phyloP scores from a whole-genome alignment of 2,888 invertebrate genomes.

The Pharmacophagus antenor region DNA sequence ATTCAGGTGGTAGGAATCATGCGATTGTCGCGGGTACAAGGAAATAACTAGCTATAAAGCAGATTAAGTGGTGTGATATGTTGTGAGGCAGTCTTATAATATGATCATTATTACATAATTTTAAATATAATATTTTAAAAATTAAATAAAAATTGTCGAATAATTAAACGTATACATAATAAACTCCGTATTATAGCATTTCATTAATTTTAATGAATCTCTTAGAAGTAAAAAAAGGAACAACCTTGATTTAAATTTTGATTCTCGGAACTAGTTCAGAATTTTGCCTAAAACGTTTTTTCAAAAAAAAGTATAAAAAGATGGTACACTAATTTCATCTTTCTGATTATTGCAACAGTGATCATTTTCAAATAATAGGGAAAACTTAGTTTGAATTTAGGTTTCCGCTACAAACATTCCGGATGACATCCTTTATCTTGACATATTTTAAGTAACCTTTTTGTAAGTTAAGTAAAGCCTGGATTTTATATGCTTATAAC shows the following conservation, averaged over 20 bases:
- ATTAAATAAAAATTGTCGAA: neutral
- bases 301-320: conserved; percentile 54
- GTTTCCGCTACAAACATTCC: conserved; percentile 64
- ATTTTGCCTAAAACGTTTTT: conserved; percentile 57
- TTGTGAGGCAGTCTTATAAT: neutral
- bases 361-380: conserved; percentile 40
- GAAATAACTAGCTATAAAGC: conserved; percentile 7
- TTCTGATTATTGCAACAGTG: conserved; percentile 45
- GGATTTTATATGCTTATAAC: too few species aligned
- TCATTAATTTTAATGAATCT: neutral
- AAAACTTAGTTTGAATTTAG: conserved; percentile 49
- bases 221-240: conserved; percentile 50
- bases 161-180: conserved; percentile 25
- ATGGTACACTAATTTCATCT: conserved; percentile 43
- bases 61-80: neutral
- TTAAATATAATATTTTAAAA: conserved; percentile 35
- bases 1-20: conserved; percentile 58
- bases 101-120: conserved; percentile 2
- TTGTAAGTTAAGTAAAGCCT: conserved; percentile 56
- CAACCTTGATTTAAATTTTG: conserved; percentile 63
- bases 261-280: conserved; percentile 77
- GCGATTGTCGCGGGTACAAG: conserved; percentile 26
- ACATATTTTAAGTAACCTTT: conserved; percentile 70
- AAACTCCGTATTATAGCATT: neutral
- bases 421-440: conserved; percentile 79